Conservation (phyloP, 2,113 vertebrate species). For the Crotalus helleri region DNA sequence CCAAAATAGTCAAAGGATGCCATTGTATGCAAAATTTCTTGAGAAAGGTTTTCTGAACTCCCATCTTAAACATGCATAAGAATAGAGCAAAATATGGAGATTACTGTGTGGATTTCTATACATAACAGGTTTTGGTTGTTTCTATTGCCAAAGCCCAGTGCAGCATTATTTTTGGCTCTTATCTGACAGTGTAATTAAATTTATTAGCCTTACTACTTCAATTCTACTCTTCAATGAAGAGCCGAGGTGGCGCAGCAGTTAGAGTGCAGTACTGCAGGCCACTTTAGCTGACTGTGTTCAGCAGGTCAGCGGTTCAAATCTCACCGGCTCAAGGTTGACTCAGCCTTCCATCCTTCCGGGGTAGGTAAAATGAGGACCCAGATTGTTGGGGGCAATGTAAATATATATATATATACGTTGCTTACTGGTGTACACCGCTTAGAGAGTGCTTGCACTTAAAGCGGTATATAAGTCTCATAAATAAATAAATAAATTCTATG, state of each 20-base stretch:
- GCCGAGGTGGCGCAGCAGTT: too few relatives aligned
- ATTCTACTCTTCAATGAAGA: background rate
- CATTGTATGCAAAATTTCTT: background rate
- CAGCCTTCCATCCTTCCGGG: too few relatives aligned
- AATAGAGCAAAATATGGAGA: constrained; percentile 29
- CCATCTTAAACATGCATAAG: constrained; percentile 1
- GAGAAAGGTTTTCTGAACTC: constrained; percentile 11
- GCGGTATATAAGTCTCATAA: too few relatives aligned
- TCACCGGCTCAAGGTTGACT: too few relatives aligned
- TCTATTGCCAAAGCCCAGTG: constrained; percentile 49
- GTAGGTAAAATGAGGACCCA: too few relatives aligned
- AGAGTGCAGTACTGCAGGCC: too few relatives aligned
- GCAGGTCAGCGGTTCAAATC: too few relatives aligned
- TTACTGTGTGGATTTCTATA: constrained; percentile 51
- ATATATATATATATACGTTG: too few relatives aligned
- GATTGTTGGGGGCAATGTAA: too few relatives aligned
- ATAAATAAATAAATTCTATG: constrained; percentile 34
- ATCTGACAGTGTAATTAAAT: constrained; percentile 49
- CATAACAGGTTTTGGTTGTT: constrained; percentile 31
- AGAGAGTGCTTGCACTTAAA: too few relatives aligned
- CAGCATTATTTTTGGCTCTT: constrained; percentile 21
- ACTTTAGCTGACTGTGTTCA: too few relatives aligned
- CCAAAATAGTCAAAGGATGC: background rate
- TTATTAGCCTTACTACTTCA: constrained; percentile 60
- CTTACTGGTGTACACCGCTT: too few relatives aligned